Base-by-base conservation (phyloP, 2,888 invertebrate genomes). In the Baccha elongata region DNA sequence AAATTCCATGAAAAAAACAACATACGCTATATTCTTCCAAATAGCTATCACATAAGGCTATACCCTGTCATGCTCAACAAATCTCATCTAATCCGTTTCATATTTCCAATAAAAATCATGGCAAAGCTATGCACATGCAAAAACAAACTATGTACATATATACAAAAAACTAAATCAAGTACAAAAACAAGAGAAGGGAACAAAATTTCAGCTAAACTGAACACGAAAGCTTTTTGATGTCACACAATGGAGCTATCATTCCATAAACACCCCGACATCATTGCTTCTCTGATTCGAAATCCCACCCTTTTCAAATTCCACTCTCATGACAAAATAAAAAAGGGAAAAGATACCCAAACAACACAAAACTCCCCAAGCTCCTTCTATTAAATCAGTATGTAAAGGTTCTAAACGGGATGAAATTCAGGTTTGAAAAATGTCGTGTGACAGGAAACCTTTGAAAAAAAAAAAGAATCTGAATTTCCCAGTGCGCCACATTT, bases 181-280 rank as follows among this genome's bases (percentile, higher is more conserved):
- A 52, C 11, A 52, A 58, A 44, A 23, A 15, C 7, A 35, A 23
- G 50, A 44, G 37, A 37, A 15, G 6, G 10, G 48, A 55, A n/a
- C n/a, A n/a, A 68, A 68, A 73, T 64, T 62, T 35, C 79, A 65
- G 58, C 32, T 55, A 50, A 58, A 64, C 55, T 48, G 55, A 69
- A 69, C 68, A 69, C 48, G 65, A 65, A 64, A 52, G 64, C 46
- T 65, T 65, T 69, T 80, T 58, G 37, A 75, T 75, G 75, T 75
- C 68, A 68, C 74, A 69, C 42, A 8, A 7, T 21, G 37, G 3
- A 46, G 26, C 21, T 40, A 19, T 40, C 40, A 44, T 53, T 35
- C 17, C 29, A 55, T 55, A 58, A 40, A 23, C 37, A 62, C 75
- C 21, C n/a, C 52, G 37, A 29, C 62, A 11, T 44, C 13, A 6